Evolutionary conservation across 2,797 vertebrate species (phyloP).

Genomic region (Coilia nasus): DNA sequence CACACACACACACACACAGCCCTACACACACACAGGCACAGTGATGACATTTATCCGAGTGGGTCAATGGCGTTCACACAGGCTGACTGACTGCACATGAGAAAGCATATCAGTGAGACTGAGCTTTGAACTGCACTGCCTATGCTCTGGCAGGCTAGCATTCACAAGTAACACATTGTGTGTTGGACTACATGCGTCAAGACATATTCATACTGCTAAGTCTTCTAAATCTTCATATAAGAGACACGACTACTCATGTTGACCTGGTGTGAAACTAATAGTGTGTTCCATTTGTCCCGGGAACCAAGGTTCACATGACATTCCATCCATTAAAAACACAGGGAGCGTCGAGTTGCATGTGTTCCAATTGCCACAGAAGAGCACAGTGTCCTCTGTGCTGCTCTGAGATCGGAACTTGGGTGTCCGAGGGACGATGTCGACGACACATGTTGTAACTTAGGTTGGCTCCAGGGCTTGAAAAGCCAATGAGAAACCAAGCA

Average conservation of each 20-base stretch:
- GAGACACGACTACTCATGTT: not conserved
- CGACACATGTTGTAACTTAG: too few species aligned
- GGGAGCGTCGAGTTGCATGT: too few species aligned
- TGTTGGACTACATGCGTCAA: not conserved
- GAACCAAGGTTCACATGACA: too few species aligned
- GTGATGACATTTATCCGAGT: not conserved
- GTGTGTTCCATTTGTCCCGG: too few species aligned
- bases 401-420: too few species aligned
- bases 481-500: too few species aligned
- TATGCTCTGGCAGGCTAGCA: not conserved
- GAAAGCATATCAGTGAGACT: not conserved
- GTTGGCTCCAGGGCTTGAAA: too few species aligned
- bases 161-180: not conserved
- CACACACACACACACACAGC: conserved; percentile 10
- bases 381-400: too few species aligned
- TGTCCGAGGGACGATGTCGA: too few species aligned
- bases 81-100: not conserved
- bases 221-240: too few species aligned
- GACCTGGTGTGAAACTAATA: not conserved
- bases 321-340: too few species aligned
- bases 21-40: not conserved
- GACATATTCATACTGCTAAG: not conserved
- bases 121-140: not conserved
- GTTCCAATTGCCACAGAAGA: too few species aligned
- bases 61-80: not conserved